Conservation (phyloP, 2,797 vertebrate genomes). For the Crypturellus tataupa region DNA sequence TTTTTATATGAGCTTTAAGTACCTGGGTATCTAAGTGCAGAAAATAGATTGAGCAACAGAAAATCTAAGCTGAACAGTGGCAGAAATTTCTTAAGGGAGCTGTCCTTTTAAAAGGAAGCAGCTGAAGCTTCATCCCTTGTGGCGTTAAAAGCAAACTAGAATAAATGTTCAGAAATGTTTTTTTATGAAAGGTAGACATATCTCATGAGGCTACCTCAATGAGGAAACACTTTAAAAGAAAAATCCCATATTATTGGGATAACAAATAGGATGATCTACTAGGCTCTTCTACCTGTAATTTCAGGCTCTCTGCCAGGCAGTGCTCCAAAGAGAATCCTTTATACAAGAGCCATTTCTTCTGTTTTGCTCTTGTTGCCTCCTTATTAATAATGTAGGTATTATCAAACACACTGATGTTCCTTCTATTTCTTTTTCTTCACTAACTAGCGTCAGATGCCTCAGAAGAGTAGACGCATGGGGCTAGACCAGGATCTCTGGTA, state of each 20-base stretch:
- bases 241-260: neutral
- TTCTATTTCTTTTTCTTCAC: neutral
- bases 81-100: neutral
- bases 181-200: neutral
- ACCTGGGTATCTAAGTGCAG: neutral
- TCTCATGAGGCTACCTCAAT: neutral
- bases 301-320: neutral
- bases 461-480: neutral
- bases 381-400: neutral
- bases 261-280: neutral
- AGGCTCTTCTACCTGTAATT: neutral
- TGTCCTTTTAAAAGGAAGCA: neutral
- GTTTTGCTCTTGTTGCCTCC: neutral
- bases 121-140: neutral
- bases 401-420: neutral
- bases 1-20: neutral
- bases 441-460: neutral
- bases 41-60: neutral
- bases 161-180: neutral
- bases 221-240: neutral
- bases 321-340: neutral
- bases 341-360: neutral
- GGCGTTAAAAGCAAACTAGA: neutral
- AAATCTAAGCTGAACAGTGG: neutral
- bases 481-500: neutral